Evolutionary conservation across 1,140 invertebrate genomes (phyloP), one percentile per base, ranked within the genome.

Genomic region (Andrena cerasifolii): DNA sequence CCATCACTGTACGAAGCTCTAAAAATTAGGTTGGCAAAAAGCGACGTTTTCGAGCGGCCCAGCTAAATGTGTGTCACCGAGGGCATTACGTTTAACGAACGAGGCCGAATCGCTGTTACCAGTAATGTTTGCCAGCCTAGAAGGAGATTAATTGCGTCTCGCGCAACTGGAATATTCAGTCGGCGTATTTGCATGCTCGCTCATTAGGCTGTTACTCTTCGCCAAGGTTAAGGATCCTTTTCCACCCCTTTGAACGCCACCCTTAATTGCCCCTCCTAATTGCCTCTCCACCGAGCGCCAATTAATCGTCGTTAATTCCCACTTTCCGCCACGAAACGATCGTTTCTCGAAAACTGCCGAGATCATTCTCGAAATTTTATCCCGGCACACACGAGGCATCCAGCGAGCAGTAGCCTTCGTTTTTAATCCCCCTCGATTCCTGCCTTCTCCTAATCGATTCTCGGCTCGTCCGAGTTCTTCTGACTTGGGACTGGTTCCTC

Each of bases 141-240:
- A 49, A 59, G 14, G 63, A 58, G 65, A 68, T 76, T 59, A 58
- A 70, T 49, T 65, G 53, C 10, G 53, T 18, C 16, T 26, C 51
- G 54, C n/a, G 6, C 2, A 65, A 70, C 65, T 47, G 53, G 65
- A 40, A 58, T 70, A 49, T 56, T 40, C 47, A 31, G 18, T 28
- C 53, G 40, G 1, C n/a, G 36, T n/a, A 72, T 72, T 61, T 72
- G 56, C 68, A 72, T 61, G 56, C 16, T 36, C 8, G 21, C 56
- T 26, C 56, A 53, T 72, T 47, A 71, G 40, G n/a, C 40, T 43
- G 24, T 54, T 18, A 61, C 31, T 36, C 31, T 47, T 62, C 62
- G 70, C 31, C 70, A 72, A 72, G 56, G 70, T 49, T 72, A 51
- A 24, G 18, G 21, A 24, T 40, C 16, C 6, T 28, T 47, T 16